Evolutionary conservation across 2,113 vertebrate genomes (phyloP).

Genomic region (Tylochromis polylepis): DNA sequence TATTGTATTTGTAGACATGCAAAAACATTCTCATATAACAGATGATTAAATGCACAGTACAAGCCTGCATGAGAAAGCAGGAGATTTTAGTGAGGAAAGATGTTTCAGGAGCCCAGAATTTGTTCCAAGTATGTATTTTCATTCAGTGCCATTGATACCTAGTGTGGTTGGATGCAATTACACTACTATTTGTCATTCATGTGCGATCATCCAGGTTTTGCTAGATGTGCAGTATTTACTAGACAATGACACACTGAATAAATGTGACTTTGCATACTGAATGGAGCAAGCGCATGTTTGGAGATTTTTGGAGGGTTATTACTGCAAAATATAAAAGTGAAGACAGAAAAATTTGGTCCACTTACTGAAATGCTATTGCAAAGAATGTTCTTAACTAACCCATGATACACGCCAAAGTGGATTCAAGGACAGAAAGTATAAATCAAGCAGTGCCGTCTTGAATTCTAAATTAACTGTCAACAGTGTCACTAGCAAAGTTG

Average conservation of each 20-base stretch:
- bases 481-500: neutral
- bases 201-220: neutral
- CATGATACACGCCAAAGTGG: neutral
- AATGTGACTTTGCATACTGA: neutral
- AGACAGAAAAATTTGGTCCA: neutral
- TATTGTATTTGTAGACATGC: conserved; percentile 9
- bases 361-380: neutral
- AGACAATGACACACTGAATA: neutral
- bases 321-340: neutral
- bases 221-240: neutral
- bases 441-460: neutral
- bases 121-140: neutral
- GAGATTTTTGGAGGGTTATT: neutral
- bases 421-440: neutral
- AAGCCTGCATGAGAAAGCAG: neutral
- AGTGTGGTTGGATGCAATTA: neutral
- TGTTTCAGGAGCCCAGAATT: neutral
- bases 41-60: conserved; percentile 18
- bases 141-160: neutral
- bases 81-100: neutral
- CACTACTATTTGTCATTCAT: conserved; percentile 5
- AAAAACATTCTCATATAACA: neutral
- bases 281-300: neutral
- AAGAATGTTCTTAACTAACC: neutral
- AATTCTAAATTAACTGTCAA: neutral